Conservation (phyloP, 2,888 invertebrate genomes). For the Liopterus haemorrhoidalis region DNA sequence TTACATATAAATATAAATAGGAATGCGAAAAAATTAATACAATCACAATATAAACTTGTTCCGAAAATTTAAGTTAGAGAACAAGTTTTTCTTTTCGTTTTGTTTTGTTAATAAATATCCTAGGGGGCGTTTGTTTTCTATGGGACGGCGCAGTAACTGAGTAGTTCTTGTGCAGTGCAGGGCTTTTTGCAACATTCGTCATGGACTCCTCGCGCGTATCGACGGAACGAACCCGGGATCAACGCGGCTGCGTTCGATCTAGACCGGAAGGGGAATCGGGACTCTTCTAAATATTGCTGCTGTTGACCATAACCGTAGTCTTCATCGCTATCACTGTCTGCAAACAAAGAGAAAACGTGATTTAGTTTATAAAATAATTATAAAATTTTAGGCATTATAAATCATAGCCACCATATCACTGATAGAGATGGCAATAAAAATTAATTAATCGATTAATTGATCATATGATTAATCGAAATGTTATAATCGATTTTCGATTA, state of each 20-base stretch:
- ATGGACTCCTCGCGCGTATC: conserved; percentile 39
- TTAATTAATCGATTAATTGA: no score
- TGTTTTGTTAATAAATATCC: neutral
- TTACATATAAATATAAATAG: conserved; percentile 8
- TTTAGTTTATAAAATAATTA: no score
- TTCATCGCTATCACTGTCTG: conserved; percentile 14
- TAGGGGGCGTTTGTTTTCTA: neutral
- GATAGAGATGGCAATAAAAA: no score
- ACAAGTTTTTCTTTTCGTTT: no score
- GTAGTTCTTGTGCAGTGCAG: conserved; percentile 41
- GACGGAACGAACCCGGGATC: conserved; percentile 36
- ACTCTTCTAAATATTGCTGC: conserved; percentile 9
- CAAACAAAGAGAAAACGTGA: no score
- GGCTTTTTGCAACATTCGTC: conserved; percentile 46
- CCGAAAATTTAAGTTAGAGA: neutral
- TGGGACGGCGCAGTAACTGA: conserved; percentile 40
- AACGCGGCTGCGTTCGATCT: conserved; percentile 38
- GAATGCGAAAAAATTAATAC: neutral
- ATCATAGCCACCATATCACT: no score
- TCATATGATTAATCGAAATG: no score
- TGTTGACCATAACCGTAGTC: conserved; percentile 14
- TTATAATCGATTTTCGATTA: no score
- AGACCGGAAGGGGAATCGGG: conserved; percentile 39
- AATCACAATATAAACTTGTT: conserved; percentile 1
- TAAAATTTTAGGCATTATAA: no score